Conservation (phyloP, 2,797 vertebrate genomes). For the Gorsachius magnificus region DNA sequence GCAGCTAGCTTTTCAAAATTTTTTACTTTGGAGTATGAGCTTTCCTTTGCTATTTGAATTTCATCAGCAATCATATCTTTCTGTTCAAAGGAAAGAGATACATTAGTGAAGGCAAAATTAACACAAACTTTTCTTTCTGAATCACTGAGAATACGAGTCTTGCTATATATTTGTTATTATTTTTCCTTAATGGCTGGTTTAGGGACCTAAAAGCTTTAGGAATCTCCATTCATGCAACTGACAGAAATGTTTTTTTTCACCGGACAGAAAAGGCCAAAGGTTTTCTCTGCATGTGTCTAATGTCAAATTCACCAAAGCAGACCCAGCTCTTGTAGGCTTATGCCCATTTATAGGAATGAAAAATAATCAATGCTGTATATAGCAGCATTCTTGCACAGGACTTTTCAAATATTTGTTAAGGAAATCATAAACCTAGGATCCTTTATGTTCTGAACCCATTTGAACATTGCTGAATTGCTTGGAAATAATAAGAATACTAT, state of each 20-base stretch:
- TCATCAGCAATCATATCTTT: conserved; percentile 77
- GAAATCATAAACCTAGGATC: background rate
- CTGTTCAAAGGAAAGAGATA: conserved; percentile 51
- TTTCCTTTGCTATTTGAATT: conserved; percentile 54
- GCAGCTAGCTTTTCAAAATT: conserved; percentile 57
- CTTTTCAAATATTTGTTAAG: background rate
- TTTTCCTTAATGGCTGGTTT: background rate
- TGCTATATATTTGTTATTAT: background rate
- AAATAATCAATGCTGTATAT: background rate
- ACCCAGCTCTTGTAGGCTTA: background rate
- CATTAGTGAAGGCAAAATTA: background rate
- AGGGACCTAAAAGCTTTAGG: background rate
- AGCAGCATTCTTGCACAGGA: background rate
- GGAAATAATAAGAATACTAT: background rate
- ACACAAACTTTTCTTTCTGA: background rate
- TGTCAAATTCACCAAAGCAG: background rate
- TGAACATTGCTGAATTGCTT: background rate
- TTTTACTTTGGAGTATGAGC: background rate
- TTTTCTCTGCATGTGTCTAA: background rate
- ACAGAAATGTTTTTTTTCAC: background rate
- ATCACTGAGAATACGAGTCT: background rate
- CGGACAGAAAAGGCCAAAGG: background rate
- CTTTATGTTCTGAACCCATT: background rate
- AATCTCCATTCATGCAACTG: background rate
- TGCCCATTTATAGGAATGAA: background rate